These are phyloP conservation scores for Apis laboriosa DNA, from an alignment of 1,140 invertebrate genomes.

Conservation along the genomic window DNA sequence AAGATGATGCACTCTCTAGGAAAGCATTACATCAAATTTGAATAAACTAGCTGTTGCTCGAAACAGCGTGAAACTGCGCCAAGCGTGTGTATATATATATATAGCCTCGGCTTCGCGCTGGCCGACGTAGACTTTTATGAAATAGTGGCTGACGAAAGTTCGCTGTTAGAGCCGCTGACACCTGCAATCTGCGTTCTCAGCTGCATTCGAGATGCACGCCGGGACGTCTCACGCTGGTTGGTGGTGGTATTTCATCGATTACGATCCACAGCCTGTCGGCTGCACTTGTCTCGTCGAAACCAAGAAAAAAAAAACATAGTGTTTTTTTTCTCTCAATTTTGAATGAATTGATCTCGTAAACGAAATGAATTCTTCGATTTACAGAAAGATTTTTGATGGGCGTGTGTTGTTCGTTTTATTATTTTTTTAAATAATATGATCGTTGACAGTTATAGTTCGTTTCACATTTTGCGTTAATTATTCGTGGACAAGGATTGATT, in stretches of 20 bases:
- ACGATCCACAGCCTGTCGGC: constrained; percentile 8
- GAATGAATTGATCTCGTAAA: no score
- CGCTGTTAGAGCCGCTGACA: constrained; percentile 59
- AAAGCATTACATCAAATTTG: constrained; percentile 59
- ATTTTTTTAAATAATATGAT: no score
- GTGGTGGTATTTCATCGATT: constrained; percentile 60
- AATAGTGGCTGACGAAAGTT: constrained; percentile 64
- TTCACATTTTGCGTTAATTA: no score
- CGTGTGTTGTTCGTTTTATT: no score
- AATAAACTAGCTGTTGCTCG: constrained; percentile 67
- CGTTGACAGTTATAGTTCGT: no score
- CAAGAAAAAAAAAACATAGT: not conserved
- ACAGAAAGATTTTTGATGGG: no score
- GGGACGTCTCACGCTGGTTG: constrained; percentile 15
- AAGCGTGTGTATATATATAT: not conserved
- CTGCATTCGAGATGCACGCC: constrained; percentile 58
- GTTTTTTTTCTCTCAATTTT: not conserved
- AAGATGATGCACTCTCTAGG: not conserved
- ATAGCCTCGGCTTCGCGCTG: constrained; percentile 26
- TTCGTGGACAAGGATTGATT: no score
- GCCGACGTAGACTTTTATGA: constrained; percentile 63
- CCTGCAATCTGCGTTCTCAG: constrained; percentile 66
- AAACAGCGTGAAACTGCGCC: constrained; percentile 28
- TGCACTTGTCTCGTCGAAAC: not conserved
- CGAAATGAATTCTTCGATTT: no score